Base-by-base conservation (phyloP, 2,797 vertebrate genomes). In the Sebastes vulpes region DNA sequence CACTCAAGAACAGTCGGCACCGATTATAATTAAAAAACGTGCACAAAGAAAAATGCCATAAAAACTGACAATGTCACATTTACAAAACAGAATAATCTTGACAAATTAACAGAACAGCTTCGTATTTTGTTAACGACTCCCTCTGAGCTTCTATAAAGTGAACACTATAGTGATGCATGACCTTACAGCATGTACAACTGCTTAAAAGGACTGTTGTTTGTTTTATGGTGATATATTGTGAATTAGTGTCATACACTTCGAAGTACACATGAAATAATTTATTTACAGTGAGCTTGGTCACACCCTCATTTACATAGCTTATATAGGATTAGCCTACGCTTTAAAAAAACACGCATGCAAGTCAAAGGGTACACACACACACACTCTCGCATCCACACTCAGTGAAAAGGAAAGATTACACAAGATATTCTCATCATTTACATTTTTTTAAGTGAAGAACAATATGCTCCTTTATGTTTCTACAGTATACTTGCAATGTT, bases 111-210 rank as follows among this genome's bases (percentile, higher is more conserved):
- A n/a, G 7, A 50, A 50, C 26, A 56, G 59, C 14, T 31, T 46
- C 1, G 11, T 25, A 2, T 14, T 52, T 23, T 46, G 26, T 12
- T 12, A 57, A 67, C 32, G 21, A 16, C 54, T 66, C 54, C 72
- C 32, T 35, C 1, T 8, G 28, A 32, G 53, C 48, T 70, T 12
- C 16, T 35, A 32, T 71, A 32, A 79, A 78, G 79, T 12, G 9
- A 25, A 57, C 58, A 67, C 69, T 25, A 66, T 3, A 7, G 42
- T 46, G 42, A 96, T 95, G 95, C 96, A 95, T 95, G 96, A 95
- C 95, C 95, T 20, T 29, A 8, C 32, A 59, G 61, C 52, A 31
- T 12, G 53, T 28, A 52, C 59, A 94, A 91, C 53, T 72, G 79
- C 58, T 81, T 69, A 74, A 79, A 79, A 77, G 21, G 52, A 59